A percentile compares a stretch with the other conserved stretches of the same genome.
phyloP scores from a whole-genome alignment of 2,797 vertebrate genomes.

The Poeciliopsis turneri region DNA sequence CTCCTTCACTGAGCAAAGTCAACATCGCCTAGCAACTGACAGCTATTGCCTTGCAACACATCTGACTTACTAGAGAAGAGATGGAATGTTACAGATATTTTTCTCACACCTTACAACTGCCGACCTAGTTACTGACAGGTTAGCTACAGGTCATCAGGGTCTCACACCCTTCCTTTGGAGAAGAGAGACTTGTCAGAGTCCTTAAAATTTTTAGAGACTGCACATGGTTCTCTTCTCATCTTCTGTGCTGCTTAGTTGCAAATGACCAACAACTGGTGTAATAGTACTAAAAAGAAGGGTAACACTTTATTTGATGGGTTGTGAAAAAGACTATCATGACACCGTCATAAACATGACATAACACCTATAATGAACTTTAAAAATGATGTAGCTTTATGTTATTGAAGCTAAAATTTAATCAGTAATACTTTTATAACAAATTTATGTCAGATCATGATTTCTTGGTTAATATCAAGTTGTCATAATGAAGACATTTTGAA shows the following conservation, averaged over 20 bases:
- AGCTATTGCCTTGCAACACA: conserved; percentile 73
- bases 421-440: no score
- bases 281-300: neutral
- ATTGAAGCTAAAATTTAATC: no score
- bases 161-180: neutral
- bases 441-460: no score
- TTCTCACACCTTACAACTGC: neutral
- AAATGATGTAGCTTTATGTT: no score
- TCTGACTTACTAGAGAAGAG: neutral
- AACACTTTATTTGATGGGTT: no score
- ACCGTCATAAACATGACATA: no score
- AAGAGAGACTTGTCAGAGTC: neutral
- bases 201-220: neutral
- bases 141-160: neutral
- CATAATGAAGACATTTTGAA: no score
- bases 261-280: neutral
- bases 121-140: neutral
- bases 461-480: no score
- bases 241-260: neutral
- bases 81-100: neutral
- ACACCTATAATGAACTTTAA: no score
- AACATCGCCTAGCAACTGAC: conserved; percentile 73
- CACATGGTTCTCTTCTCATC: neutral
- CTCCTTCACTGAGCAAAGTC: conserved; percentile 40
- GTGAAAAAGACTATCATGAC: no score